Evolutionary conservation across 2,888 invertebrate genomes (phyloP), one percentile per base, ranked within the genome.

Genomic region (Macaria liturata): DNA sequence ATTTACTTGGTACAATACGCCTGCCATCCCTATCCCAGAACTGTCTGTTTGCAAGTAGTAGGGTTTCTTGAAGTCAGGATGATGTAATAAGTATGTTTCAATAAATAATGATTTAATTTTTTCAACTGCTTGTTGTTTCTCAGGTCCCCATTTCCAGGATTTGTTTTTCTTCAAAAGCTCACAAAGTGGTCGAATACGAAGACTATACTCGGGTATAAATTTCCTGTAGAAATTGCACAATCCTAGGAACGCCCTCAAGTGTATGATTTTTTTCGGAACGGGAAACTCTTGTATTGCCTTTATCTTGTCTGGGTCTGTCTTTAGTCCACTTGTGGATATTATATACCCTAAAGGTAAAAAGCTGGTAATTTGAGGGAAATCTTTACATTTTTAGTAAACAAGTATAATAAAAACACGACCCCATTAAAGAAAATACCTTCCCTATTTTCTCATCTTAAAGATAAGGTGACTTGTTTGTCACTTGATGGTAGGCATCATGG

Each of bases 141-240:
- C 5, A 5, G 6, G 5, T 3, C 6, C 52, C 70, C 70, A 71
- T 0, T 4, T 3, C 68, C 68, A 71, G 0, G 0, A 1, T 3
- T 4, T 48, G 8, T 40, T 46, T 9, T 70, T 69, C 32, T 61
- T 67, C n/a, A 73, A 46, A 9, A 71, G 40, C 0, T 67, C 43
- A 40, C 64, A 70, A 4, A 75, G 37, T 0, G 70, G 68, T 9
- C 9, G 7, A 4, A 37, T 37, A 42, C 60, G 4, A 0, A 6
- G 3, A 53, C 64, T 65, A 42, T 65, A 72, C 1, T 65, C 44
- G 0, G 62, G 55, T 1, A 73, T 66, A 49, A 73, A 71, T 30
- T 59, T 49, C 6, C 71, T 57, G 50, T 69, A 72, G 50, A 57
- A 71, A 49, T 71, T 71, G 32, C 64, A 65, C 3, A 72, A 45